phyloP scores from a whole-genome alignment of 2,888 invertebrate genomes.

The Aromia moschata region DNA sequence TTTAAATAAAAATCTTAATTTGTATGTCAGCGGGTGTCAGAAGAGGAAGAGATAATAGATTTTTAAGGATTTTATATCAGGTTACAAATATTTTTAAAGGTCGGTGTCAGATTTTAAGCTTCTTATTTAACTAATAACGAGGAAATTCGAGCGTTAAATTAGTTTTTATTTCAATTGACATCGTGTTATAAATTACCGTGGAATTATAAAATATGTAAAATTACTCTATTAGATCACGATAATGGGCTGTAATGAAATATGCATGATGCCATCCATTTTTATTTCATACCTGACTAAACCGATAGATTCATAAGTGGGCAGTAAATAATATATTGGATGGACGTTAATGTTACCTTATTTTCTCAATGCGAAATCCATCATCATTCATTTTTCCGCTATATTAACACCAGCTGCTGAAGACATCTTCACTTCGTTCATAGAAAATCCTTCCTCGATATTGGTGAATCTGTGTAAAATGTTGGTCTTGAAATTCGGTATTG shows the following conservation, averaged over 20 bases:
- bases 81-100: conserved; percentile 27
- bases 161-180: conserved; percentile 1
- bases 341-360: too few species aligned
- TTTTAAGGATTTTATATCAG: conserved; percentile 18
- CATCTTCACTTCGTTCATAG: too few species aligned
- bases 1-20: conserved; percentile 22
- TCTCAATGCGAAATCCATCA: too few species aligned
- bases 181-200: background rate
- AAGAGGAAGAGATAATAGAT: conserved; percentile 17
- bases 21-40: conserved; percentile 25
- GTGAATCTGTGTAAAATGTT: too few species aligned
- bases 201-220: conserved; percentile 2
- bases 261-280: conserved; percentile 7
- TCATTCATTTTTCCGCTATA: too few species aligned
- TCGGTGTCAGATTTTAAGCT: conserved; percentile 22
- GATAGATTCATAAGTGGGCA: background rate
- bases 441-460: too few species aligned
- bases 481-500: too few species aligned
- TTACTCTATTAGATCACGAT: conserved; percentile 9
- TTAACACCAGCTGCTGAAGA: too few species aligned
- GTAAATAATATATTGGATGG: background rate
- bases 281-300: conserved; percentile 13
- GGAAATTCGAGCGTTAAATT: conserved; percentile 22
- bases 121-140: conserved; percentile 23
- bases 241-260: conserved; percentile 15